These are phyloP conservation scores for human DNA, from an alignment of 2,113 vertebrate genomes.

Conservation along the genomic window GRCh38 chr5:1240501-1241000, in stretches of 20 bases:
- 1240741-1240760: fast-evolving
- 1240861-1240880: background rate
- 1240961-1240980: background rate
- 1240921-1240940: background rate
- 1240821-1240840: background rate
- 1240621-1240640: constrained; percentile 91
- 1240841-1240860: background rate
- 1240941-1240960: fast-evolving
- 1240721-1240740: background rate
- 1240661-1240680: constrained; percentile 45
- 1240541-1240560: constrained; percentile 91
- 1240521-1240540: constrained; percentile 91
- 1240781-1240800: too few relatives aligned
- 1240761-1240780: background rate
- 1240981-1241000: background rate
- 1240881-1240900: background rate
- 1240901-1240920: fast-evolving
- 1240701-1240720: fast-evolving
- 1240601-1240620: constrained; percentile 94
- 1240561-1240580: constrained; percentile 91
- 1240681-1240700: fast-evolving
- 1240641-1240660: constrained; percentile 86
- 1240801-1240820: too few relatives aligned
- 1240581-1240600: constrained; percentile 93
- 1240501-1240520: background rate